Evolutionary conservation across 2,797 vertebrate species (phyloP), one percentile per base, ranked within the genome.

Genomic region (Muraenolepis orangiensis): DNA sequence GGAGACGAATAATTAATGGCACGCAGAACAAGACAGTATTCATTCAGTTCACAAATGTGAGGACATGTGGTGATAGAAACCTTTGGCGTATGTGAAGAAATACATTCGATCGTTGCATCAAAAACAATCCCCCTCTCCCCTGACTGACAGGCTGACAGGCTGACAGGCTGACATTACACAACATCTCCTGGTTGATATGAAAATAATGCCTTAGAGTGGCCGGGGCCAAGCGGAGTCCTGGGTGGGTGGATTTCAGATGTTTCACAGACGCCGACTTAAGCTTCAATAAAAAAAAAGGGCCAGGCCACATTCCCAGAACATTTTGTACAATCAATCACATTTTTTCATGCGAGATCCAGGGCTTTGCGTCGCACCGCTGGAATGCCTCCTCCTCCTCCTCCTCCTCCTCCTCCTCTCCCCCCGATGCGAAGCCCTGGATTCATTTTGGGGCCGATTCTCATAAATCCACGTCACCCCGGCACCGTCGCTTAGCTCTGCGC

Each of bases 381-480:
- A 71, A 46, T 10, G 38, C 70, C 14, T 2, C 20, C 4, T n/a
- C 20, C 23, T 26, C 1, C 2, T 3, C 32, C 32, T 8, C 32
- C 32, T 8, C 32, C 32, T n/a, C 20, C 23, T 26, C 1, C 2
- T 3, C 32, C 32, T 8, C 32, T 8, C 32, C 32, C 32, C 32
- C 3, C 32, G 32, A n/a, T n/a, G 40, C 2, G 67, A 8, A 16
- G 23, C 13, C 28, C 13, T 67, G 66, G 66, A 29, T 67, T 31
- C 14, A 30, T 29, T 14, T 14, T n/a, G n/a, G 23, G 23, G 74
- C 32, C 16, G 71, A 13, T 10, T 26, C 72, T 38, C 70, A 36
- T 71, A 66, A 74, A 80, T 74, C 66, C 20, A 11, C 57, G 10
- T n/a, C 57, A 5, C n/a, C n/a, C 2, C 57, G 23, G 6, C 57